Conservation (phyloP, 2,797 vertebrate species). For the Rachycentron canadum region DNA sequence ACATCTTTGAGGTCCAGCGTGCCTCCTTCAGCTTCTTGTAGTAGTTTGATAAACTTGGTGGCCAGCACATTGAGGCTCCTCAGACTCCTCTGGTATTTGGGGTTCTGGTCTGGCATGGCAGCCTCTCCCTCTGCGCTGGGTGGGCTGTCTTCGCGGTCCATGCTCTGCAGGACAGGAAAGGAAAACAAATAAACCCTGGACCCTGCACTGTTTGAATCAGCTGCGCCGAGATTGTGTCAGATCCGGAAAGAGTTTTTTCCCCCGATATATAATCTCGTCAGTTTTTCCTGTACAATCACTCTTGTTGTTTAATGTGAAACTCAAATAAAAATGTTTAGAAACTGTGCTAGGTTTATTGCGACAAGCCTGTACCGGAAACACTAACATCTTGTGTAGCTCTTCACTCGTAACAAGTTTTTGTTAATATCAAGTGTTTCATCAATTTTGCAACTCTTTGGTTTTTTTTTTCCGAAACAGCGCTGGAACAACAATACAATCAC, state of each 20-base stretch:
- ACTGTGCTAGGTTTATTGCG: slow-evolving; percentile 48
- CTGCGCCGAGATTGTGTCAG: not conserved
- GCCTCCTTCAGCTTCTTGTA: slow-evolving; percentile 92
- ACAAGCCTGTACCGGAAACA: slow-evolving; percentile 37
- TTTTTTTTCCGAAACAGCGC: rapidly evolving
- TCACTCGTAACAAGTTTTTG: no score
- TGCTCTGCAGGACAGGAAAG: slow-evolving; percentile 11
- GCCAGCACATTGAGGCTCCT: slow-evolving; percentile 91
- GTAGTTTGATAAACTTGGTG: slow-evolving; percentile 90
- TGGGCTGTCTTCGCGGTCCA: slow-evolving; percentile 40
- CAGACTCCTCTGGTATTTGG: slow-evolving; percentile 34
- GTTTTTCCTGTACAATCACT: not conserved
- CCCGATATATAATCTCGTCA: not conserved
- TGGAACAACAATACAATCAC: no score
- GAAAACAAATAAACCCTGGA: not conserved
- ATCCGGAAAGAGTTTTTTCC: not conserved
- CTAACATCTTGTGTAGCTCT: not conserved
- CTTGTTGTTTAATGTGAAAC: no score
- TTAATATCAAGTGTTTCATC: rapidly evolving
- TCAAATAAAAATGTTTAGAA: not conserved
- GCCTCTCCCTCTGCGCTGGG: slow-evolving; percentile 11
- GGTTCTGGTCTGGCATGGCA: not conserved
- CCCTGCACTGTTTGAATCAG: slow-evolving; percentile 10
- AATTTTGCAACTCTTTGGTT: not conserved
- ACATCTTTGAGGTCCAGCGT: slow-evolving; percentile 93